Percentiles rank a stretch among this genome's conserved stretches.
phyloP scores from a whole-genome alignment of 2,888 invertebrate genomes.

The Linyphia triangularis region DNA sequence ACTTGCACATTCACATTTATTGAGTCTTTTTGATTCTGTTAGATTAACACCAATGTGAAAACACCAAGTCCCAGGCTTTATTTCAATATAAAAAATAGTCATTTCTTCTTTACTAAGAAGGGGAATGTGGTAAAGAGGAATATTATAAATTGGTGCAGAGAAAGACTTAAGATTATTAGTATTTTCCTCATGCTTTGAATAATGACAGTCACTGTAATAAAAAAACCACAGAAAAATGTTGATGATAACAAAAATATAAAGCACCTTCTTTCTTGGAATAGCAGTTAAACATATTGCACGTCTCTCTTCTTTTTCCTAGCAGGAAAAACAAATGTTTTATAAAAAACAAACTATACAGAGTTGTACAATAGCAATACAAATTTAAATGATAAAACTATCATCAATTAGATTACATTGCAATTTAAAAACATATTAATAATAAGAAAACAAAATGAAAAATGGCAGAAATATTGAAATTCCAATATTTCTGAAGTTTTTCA shows the following conservation, averaged over 20 bases:
- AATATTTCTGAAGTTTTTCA: too few species aligned
- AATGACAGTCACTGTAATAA: slow-evolving; percentile 26
- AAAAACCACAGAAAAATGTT: slow-evolving; percentile 53
- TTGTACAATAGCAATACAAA: too few species aligned
- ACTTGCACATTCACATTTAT: slow-evolving; percentile 54
- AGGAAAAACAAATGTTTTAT: too few species aligned
- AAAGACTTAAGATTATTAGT: neutral
- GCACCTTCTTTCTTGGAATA: slow-evolving; percentile 43
- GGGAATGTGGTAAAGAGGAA: slow-evolving; percentile 66
- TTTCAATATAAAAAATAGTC: slow-evolving; percentile 60
- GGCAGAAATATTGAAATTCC: too few species aligned
- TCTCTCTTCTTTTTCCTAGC: slow-evolving; percentile 63
- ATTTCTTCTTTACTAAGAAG: slow-evolving; percentile 57
- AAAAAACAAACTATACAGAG: too few species aligned
- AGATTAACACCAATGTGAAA: slow-evolving; percentile 47
- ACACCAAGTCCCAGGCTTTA: slow-evolving; percentile 58
- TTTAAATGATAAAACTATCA: too few species aligned
- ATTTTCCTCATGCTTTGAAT: slow-evolving; percentile 4
- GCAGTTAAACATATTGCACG: slow-evolving; percentile 16
- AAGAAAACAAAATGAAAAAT: too few species aligned
- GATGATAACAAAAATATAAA: slow-evolving; percentile 44
- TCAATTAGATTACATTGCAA: too few species aligned
- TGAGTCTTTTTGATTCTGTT: slow-evolving; percentile 20
- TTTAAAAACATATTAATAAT: too few species aligned
- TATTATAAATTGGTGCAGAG: slow-evolving; percentile 39